Percentiles rank a stretch among this genome's conserved stretches.
phyloP scores from a whole-genome alignment of 2,888 invertebrate genomes.

The Dryomyza anilis region DNA sequence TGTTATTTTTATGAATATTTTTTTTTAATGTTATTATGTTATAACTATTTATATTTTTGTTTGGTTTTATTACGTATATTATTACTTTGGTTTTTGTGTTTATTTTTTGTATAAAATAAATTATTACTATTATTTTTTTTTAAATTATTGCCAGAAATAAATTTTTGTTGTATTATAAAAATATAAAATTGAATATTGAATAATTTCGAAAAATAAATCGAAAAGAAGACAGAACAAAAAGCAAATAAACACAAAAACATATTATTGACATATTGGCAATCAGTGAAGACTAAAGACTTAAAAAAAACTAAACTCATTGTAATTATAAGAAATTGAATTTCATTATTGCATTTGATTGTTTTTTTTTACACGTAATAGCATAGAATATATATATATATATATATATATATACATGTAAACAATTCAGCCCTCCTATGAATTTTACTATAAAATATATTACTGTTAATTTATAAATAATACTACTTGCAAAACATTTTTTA shows the following conservation, averaged over 20 bases:
- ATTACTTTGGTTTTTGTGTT: conserved; percentile 24
- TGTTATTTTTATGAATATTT: conserved; percentile 31
- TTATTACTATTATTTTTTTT: conserved; percentile 24
- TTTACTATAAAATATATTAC: no score
- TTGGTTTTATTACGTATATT: conserved; percentile 32
- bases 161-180: conserved; percentile 32
- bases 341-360: no score
- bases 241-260: conserved; percentile 1
- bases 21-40: conserved; percentile 27
- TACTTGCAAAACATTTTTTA: no score
- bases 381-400: no score
- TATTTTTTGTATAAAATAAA: conserved; percentile 33
- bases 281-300: conserved; percentile 43
- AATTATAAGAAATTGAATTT: no score
- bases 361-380: no score
- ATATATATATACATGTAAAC: no score
- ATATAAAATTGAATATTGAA: conserved; percentile 13
- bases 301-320: no score
- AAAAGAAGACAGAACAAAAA: background rate
- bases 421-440: no score
- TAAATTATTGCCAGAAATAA: background rate
- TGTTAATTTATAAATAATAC: no score
- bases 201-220: no score
- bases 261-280: conserved; percentile 36
- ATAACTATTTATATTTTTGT: conserved; percentile 34